Conservation (phyloP, 2,797 vertebrate genomes). For the Botia kubotai region DNA sequence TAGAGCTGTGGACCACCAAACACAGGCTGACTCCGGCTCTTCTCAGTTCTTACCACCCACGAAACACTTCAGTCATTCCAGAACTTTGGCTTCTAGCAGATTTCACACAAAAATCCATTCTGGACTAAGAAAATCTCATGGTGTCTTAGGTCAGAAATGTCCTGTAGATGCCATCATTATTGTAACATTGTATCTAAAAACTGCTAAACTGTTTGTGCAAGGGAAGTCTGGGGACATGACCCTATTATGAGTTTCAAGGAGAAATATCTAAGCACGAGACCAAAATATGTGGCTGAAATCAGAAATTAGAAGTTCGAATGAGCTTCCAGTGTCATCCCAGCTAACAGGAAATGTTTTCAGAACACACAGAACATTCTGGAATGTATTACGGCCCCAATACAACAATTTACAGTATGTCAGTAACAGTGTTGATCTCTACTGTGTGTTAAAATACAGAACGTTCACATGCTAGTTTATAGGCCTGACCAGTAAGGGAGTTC, state of each 20-base stretch:
- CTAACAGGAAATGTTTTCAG: too few species aligned
- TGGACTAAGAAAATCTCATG: conserved; percentile 19
- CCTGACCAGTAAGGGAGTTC: not conserved
- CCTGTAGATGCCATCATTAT: not conserved
- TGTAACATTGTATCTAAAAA: not conserved
- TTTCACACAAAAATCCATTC: conserved; percentile 16
- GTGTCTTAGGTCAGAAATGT: conserved; percentile 15
- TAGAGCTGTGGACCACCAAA: conserved; percentile 41
- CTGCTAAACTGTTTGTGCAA: not conserved
- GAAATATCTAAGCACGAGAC: not conserved
- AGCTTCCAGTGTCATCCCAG: too few species aligned
- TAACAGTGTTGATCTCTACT: not conserved
- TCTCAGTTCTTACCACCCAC: conserved; percentile 64
- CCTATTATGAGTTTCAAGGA: not conserved
- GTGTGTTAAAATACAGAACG: not conserved
- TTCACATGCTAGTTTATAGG: not conserved
- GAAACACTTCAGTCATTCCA: conserved; percentile 58
- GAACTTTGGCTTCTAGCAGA: conserved; percentile 64
- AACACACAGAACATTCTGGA: too few species aligned
- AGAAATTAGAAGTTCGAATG: not conserved
- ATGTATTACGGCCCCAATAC: too few species aligned
- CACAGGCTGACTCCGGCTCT: conserved; percentile 63
- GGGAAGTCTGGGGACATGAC: not conserved
- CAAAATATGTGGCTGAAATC: not conserved
- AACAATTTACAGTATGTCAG: too few species aligned